Conservation (phyloP, 2,888 invertebrate genomes). For the Zelleria hepariella region DNA sequence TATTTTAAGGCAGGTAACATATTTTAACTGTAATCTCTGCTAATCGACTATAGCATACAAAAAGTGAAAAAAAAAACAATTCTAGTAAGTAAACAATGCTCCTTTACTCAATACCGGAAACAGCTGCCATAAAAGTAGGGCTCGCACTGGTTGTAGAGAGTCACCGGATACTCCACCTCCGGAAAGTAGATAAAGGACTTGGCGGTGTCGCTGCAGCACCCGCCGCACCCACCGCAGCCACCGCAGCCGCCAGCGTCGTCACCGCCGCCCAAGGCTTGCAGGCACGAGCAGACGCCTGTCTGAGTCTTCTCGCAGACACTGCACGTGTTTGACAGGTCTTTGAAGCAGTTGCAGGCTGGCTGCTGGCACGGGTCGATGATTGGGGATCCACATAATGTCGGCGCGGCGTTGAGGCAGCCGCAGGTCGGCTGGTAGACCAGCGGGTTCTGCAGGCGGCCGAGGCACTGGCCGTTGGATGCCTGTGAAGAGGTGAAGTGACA, state of each 20-base stretch:
- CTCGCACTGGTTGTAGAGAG: conserved; percentile 24
- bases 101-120: conserved; percentile 7
- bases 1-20: no score
- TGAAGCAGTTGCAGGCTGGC: conserved; percentile 21
- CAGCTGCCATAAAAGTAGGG: conserved; percentile 31
- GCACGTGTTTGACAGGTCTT: conserved; percentile 22
- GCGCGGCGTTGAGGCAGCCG: conserved; percentile 13
- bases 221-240: no score
- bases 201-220: conserved; percentile 16
- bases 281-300: conserved; percentile 18
- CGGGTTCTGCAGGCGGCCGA: conserved; percentile 13
- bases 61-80: background rate
- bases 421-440: conserved; percentile 14
- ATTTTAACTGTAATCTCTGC: no score
- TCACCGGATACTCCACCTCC: conserved; percentile 40
- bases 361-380: conserved; percentile 6
- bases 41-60: no score
- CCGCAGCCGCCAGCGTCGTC: conserved; percentile 1
- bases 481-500: background rate
- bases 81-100: background rate
- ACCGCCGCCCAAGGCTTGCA: conserved; percentile 7
- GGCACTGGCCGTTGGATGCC: conserved; percentile 4
- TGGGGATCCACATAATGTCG: background rate
- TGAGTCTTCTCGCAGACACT: conserved; percentile 16
- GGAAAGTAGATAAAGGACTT: conserved; percentile 35